Evolutionary conservation across 92 coral and sea anemone species (phyloP).

Genomic region (Bergia sp.): DNA sequence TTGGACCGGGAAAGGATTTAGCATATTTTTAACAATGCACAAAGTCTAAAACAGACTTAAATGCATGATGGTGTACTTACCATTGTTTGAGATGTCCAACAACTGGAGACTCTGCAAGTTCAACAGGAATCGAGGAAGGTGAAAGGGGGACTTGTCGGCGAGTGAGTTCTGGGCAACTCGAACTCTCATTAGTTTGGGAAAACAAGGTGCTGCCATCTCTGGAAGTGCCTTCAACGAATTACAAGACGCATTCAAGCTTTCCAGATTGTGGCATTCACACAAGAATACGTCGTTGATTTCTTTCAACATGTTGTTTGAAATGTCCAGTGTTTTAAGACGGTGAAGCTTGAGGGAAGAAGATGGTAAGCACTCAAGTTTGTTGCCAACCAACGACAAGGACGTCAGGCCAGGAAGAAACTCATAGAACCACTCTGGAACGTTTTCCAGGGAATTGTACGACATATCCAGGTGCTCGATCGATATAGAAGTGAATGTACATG

Average conservation of each 20-base stretch:
- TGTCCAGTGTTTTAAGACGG: slow-evolving; percentile 72
- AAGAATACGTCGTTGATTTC: slow-evolving; percentile 74
- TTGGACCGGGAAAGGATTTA: too few relatives aligned
- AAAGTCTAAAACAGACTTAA: too few relatives aligned
- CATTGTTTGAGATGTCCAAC: slow-evolving; percentile 80
- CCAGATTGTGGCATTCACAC: slow-evolving; percentile 60
- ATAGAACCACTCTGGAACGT: slow-evolving; percentile 81
- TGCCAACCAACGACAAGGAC: slow-evolving; percentile 69
- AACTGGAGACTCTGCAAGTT: slow-evolving; percentile 76
- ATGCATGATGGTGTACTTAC: neutral
- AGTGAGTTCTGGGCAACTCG: slow-evolving; percentile 81
- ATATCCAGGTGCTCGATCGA: slow-evolving; percentile 69
- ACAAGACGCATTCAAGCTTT: slow-evolving; percentile 72
- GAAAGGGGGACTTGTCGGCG: slow-evolving; percentile 67
- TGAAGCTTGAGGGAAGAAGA: slow-evolving; percentile 55
- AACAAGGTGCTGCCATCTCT: slow-evolving; percentile 63
- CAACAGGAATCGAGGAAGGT: slow-evolving; percentile 79
- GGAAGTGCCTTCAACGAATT: slow-evolving; percentile 77
- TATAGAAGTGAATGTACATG: slow-evolving; percentile 39
- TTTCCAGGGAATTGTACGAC: slow-evolving; percentile 69
- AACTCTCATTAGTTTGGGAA: slow-evolving; percentile 69
- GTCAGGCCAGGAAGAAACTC: slow-evolving; percentile 71
- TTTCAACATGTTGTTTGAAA: slow-evolving; percentile 77
- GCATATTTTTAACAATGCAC: too few relatives aligned
- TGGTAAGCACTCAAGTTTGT: slow-evolving; percentile 68